phyloP scores from a whole-genome alignment of 2,888 invertebrate species.

The Cactoblastis cactorum region DNA sequence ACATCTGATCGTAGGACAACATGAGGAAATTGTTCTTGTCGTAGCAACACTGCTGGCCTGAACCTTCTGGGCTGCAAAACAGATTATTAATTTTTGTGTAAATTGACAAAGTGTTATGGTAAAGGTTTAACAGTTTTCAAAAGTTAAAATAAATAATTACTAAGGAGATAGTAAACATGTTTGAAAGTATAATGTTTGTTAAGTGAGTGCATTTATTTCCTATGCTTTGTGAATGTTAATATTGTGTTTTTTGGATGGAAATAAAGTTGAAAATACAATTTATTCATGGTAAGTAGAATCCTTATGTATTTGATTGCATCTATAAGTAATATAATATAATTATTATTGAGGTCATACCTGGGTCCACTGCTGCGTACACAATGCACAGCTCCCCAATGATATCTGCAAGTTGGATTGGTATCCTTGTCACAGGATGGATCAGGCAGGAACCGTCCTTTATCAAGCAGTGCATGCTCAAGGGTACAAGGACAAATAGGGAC shows the following conservation, averaged over 20 bases:
- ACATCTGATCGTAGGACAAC: constrained; percentile 96
- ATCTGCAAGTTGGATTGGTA: constrained; percentile 91
- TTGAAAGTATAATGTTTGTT: no score
- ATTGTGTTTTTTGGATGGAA: no score
- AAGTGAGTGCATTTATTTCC: no score
- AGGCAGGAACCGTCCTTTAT: constrained; percentile 95
- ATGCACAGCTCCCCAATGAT: constrained; percentile 93
- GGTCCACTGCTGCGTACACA: constrained; percentile 95
- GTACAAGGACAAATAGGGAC: constrained; percentile 94
- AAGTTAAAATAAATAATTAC: no score
- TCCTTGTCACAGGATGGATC: constrained; percentile 95
- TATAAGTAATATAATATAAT: neutral
- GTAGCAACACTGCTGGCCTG: constrained; percentile 98
- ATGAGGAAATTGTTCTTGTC: constrained; percentile 94
- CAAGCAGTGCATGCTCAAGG: constrained; percentile 91
- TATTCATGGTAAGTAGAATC: no score
- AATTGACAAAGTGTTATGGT: neutral
- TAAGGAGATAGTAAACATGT: no score
- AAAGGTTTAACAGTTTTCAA: neutral
- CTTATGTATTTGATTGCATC: no score
- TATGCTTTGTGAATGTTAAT: no score
- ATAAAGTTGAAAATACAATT: no score
- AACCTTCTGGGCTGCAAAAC: constrained; percentile 86
- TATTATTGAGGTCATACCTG: constrained; percentile 78
- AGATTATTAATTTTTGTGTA: neutral